Percentiles rank a stretch among this genome's conserved stretches.
Evolutionary conservation across 2,797 vertebrate species (phyloP).

Genomic region (Pangasius mekongensis): DNA sequence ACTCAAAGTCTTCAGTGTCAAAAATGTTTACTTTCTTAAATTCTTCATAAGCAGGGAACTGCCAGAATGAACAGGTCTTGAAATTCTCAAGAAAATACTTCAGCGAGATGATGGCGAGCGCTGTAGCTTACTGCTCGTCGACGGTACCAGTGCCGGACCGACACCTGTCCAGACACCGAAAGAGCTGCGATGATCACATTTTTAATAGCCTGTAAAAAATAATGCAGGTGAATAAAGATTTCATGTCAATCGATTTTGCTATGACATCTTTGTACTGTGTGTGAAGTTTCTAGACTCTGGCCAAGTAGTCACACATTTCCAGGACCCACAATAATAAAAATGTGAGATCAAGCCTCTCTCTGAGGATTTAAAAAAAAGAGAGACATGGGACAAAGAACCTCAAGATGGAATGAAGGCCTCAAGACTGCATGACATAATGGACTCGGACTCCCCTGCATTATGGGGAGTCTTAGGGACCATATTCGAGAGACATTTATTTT

Average conservation of each 20-base stretch:
- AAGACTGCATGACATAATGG: neutral
- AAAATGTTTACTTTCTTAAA: neutral
- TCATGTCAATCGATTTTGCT: neutral
- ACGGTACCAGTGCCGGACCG: slow-evolving; percentile 73
- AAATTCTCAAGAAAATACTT: slow-evolving; percentile 51
- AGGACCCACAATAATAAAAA: neutral
- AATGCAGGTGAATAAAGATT: slow-evolving; percentile 43
- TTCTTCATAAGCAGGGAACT: slow-evolving; percentile 37
- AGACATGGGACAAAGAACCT: neutral
- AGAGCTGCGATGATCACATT: slow-evolving; percentile 17
- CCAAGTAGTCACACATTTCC: slow-evolving; percentile 21
- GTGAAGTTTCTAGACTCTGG: neutral
- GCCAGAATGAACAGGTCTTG: slow-evolving; percentile 36
- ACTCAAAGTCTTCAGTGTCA: slow-evolving; percentile 16
- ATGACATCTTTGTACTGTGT: slow-evolving; percentile 66
- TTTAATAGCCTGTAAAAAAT: slow-evolving; percentile 25
- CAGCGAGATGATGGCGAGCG: slow-evolving; percentile 45
- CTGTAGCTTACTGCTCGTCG: slow-evolving; percentile 35
- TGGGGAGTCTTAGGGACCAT: slow-evolving; percentile 48
- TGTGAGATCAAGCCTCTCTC: slow-evolving; percentile 12
- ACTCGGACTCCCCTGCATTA: neutral
- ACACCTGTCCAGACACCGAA: slow-evolving; percentile 60
- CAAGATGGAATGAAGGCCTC: slow-evolving; percentile 8
- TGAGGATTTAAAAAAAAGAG: slow-evolving; percentile 49
- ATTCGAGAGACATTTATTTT: neutral